Conservation (phyloP, 1,140 invertebrate species). For the Drosophila melanogaster region DNA sequence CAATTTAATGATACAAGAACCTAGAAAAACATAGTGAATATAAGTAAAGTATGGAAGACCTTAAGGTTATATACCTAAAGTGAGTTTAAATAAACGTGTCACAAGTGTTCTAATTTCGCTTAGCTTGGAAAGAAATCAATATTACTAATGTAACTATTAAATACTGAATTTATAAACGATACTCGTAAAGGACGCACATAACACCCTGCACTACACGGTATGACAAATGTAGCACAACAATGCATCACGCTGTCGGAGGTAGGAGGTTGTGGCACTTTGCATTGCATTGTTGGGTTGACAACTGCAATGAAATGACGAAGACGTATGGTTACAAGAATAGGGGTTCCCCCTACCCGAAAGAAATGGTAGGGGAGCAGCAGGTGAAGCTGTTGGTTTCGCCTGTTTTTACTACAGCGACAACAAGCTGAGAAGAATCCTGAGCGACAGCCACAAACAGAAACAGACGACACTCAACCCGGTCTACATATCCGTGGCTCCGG, state of each 20-base stretch:
- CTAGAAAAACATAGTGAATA: background rate
- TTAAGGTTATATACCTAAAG: background rate
- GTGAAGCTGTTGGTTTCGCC: conserved; percentile 11
- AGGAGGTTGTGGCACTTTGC: conserved; percentile 59
- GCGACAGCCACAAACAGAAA: conserved; percentile 47
- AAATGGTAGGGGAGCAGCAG: conserved; percentile 20
- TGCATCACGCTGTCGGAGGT: conserved; percentile 46
- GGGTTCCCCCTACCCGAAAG: conserved; percentile 9
- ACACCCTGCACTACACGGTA: conserved; percentile 3
- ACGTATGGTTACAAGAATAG: conserved; percentile 56
- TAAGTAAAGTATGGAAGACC: background rate
- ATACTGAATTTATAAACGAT: too few species aligned
- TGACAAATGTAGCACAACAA: conserved; percentile 45
- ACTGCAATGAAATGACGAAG: conserved; percentile 76
- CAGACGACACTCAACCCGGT: conserved; percentile 36
- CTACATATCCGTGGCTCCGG: conserved; percentile 26
- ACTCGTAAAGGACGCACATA: too few species aligned
- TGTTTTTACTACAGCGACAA: conserved; percentile 60
- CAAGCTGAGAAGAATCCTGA: conserved; percentile 48
- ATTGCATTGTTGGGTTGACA: conserved; percentile 64
- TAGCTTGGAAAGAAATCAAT: background rate
- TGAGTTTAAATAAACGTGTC: background rate
- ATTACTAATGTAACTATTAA: too few species aligned
- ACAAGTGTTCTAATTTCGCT: conserved; percentile 1
- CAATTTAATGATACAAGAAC: background rate